Conservation (phyloP, 92 coral and sea anemone species). For the Phymanthus crucifer region DNA sequence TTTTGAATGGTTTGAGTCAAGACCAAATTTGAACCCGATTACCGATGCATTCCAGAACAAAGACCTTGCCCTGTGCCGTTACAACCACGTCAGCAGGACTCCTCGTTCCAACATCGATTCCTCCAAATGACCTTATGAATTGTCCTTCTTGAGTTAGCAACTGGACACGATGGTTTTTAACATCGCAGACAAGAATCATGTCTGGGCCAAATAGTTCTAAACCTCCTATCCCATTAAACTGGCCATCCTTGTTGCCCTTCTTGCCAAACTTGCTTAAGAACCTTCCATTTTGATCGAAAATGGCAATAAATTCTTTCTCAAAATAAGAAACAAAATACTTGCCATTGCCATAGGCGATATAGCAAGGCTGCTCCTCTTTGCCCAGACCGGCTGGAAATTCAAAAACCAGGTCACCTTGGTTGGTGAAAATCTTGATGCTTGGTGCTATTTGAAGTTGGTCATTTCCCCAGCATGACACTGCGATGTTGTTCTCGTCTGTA, state of each 20-base stretch:
- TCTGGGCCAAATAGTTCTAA: slow-evolving; percentile 41
- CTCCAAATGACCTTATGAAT: slow-evolving; percentile 19
- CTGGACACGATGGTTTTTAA: slow-evolving; percentile 13
- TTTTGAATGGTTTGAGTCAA: too few species aligned
- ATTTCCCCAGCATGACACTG: neutral
- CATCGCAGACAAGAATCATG: slow-evolving; percentile 29
- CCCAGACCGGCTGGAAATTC: neutral
- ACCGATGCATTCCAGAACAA: slow-evolving; percentile 10
- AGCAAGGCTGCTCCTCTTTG: neutral
- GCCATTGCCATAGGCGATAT: slow-evolving; percentile 3
- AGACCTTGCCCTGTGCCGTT: slow-evolving; percentile 1
- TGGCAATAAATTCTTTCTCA: slow-evolving; percentile 4
- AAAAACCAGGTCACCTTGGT: neutral
- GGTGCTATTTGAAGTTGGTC: neutral
- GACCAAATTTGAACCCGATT: slow-evolving; percentile 8
- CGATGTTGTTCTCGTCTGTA: slow-evolving; percentile 6
- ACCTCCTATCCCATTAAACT: slow-evolving; percentile 16
- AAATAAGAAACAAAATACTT: neutral
- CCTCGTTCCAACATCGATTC: neutral
- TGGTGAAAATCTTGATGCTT: neutral
- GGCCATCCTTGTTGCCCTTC: slow-evolving; percentile 5
- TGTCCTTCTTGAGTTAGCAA: slow-evolving; percentile 1
- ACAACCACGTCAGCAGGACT: slow-evolving; percentile 11
- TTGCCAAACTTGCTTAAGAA: slow-evolving; percentile 3
- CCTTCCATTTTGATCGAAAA: neutral